These are phyloP conservation scores for Euglossa dilemma DNA, from an alignment of 1,140 invertebrate species.

Conservation along the genomic window DNA sequence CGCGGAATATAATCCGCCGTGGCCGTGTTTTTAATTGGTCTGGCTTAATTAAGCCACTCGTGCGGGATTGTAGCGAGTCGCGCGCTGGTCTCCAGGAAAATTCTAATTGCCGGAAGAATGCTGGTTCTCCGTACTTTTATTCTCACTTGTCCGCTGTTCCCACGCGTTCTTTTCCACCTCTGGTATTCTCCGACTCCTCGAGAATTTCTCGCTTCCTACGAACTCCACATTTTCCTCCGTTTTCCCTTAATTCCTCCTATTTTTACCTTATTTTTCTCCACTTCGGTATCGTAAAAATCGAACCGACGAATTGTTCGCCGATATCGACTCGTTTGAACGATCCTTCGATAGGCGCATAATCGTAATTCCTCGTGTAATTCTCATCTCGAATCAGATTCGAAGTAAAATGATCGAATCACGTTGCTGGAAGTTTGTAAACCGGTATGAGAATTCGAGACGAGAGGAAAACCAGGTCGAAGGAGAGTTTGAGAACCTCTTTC, in stretches of 20 bases:
- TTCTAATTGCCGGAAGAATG: conserved; percentile 53
- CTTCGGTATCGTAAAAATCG: too few relatives aligned
- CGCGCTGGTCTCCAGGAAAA: conserved; percentile 27
- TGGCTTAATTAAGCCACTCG: conserved; percentile 64
- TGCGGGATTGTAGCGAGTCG: conserved; percentile 36
- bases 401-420: neutral
- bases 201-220: too few relatives aligned
- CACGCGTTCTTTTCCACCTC: too few relatives aligned
- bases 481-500: neutral
- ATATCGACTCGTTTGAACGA: too few relatives aligned
- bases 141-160: neutral
- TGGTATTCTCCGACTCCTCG: neutral
- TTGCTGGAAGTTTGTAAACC: neutral
- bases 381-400: neutral
- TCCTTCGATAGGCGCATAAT: too few relatives aligned
- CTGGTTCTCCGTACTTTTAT: conserved; percentile 31
- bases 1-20: conserved; percentile 21
- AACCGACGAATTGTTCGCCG: too few relatives aligned
- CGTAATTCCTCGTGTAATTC: too few relatives aligned
- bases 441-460: neutral
- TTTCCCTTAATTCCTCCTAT: too few relatives aligned
- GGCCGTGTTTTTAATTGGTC: conserved; percentile 65
- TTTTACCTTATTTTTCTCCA: too few relatives aligned
- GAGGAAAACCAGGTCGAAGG: neutral
- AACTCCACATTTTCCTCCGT: too few relatives aligned